Base-by-base conservation (phyloP, 2,888 invertebrate genomes). In the Coecobrya sp. region DNA sequence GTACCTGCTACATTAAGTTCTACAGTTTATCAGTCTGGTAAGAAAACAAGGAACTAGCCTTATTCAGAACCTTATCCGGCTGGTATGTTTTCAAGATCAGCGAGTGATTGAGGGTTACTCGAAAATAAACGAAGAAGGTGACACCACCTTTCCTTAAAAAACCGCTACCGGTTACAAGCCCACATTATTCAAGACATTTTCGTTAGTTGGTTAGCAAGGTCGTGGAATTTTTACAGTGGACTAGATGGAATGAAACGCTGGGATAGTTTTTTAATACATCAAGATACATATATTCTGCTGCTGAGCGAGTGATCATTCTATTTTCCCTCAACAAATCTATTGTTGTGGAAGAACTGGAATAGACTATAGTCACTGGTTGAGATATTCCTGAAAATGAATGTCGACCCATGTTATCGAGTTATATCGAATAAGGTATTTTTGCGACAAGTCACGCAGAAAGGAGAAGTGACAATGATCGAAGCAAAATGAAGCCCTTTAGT, bases 381-480 rank as follows among this genome's bases (percentile, higher is more conserved):
- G 19, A 42, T n/a, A 45, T 10, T 19, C 13, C 8, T 22, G 73
- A 10, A 16, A 36, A 65, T 30, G 4, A 1, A 3, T 36, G 68
- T n/a, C 5, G 7, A 36, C 36, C 30, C 30, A 70, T 25, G 2
- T 65, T 42, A 73, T 42, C 10, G n/a, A n/a, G n/a, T n/a, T 42
- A 16, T 27, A n/a, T 68, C 3, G 7, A 42, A 11, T 22, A 30
- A 70, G 25, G 52, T 86, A 45, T 85, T 76, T 89, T 30, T 36
- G 86, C n/a, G 68, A 65, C 86, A 91, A 79, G 91, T 86, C 91
- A 86, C 86, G 91, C 91, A 91, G 91, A 86, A 86, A 59, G 84
- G 36, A 84, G 42, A 86, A 92, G 89, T 89, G 89, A 92, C 92
- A 92, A 92, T 92, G 92, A 92, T 89, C 92, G 89, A 86, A 62